Base-by-base conservation (phyloP, 2,888 invertebrate genomes). In the Leucophora obtusa region DNA sequence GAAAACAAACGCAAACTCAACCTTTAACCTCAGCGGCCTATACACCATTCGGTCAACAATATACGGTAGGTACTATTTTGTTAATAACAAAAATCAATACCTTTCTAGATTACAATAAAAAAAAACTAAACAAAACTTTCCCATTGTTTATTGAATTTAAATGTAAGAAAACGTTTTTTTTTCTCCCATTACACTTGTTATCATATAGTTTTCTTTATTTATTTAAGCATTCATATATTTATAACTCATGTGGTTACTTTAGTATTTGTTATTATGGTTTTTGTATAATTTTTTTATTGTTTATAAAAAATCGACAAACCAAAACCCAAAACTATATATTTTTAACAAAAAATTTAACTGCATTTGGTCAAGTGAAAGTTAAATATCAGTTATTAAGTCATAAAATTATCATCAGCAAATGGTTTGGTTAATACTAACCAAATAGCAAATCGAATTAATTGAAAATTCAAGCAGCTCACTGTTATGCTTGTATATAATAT, bases 21-120 rank as follows among this genome's bases (percentile, higher is more conserved):
- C 78, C 83, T 24, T 58, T 83, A 63, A 83, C 83, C 33, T 85
- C 84, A 58, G 83, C 83, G 7, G 84, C 83, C 60, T 85, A 83
- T 81, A 80, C 87, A 60, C 84, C 85, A 15, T 90, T 89, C 75
- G 85, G 86, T 10, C 72, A 85, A 78, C 84, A 84, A 65, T 82
- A 80, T 78, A 83, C 85, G 83, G 86, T 86, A 84, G 84, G 85
- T 85, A 10, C 0, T 15, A 28, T 28, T 28, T 28, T 28, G 28
- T 28, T 33, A n/a, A 28, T 28, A 28, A 14, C 43, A 47, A 11
- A 14, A 51, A 33, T n/a, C 17, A 53, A 18, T 14, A 17, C 63
- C 38, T 11, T 38, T 35, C 1, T 58, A 17, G 14, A 38, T 28
- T 6, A 18, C 7, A 11, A 38, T 35, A 10, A 11, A 58, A 33